Evolutionary conservation across 2,797 vertebrate genomes (phyloP), one percentile per base, ranked within the genome.

Genomic region (Orientallactaga sibirica): DNA sequence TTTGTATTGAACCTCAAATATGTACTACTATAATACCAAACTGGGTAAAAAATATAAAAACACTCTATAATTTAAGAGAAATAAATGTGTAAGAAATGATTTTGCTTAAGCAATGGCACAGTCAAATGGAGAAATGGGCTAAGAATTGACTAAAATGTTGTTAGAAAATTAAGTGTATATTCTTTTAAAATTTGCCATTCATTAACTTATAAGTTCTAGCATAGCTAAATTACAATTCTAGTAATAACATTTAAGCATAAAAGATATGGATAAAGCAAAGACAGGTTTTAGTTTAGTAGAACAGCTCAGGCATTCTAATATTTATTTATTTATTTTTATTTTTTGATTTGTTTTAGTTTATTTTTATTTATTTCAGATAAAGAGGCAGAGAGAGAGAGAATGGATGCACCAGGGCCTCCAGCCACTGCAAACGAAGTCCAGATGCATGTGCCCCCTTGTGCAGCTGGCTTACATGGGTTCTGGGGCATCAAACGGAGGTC

Each of bases 111-210:
- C 79, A 86, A 66, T 88, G 22, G 10, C 11, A 52, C 68, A 92
- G 48, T 82, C 92, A 90, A 96, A 88, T 78, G 75, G 67, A 87
- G 61, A 94, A 92, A 70, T 58, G 11, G 62, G 55, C 70, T 92
- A 86, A 89, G 41, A 74, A 52, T 52, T 86, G 70, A 18, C 20
- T 80, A 85, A 92, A 81, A 61, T 9, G 27, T 20, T 84, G 41
- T 62, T 77, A 58, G 55, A 86, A 81, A 92, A 79, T 66, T 71
- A 70, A 82, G 58, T 90, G 19, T 73, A 76, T 87, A 91, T 95
- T 76, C 66, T 95, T 91, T 81, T 55, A 81, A 86, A 95, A 91
- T 52, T 91, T n/a, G 41, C 18, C 94, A 29, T 22, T 90, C 75
- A 70, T 92, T 89, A 90, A 76, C 68, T 91, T 88, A 74, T 52